phyloP scores from a whole-genome alignment of 2,113 vertebrate genomes.

The Passer domesticus region DNA sequence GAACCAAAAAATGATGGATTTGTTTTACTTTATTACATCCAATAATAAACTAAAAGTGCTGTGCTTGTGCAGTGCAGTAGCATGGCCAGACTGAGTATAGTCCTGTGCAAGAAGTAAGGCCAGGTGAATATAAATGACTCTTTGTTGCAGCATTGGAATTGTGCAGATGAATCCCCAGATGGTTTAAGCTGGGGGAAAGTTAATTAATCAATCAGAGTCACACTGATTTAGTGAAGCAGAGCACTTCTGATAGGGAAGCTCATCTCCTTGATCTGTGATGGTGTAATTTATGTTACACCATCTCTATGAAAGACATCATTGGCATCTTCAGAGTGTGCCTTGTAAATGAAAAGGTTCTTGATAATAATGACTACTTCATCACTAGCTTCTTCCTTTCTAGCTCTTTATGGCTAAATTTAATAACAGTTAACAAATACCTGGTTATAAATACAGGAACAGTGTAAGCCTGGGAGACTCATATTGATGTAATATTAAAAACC shows the following conservation, averaged over 20 bases:
- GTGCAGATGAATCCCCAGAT: neutral
- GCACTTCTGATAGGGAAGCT: neutral
- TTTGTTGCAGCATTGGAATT: neutral
- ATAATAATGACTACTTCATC: neutral
- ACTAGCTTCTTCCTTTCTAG: neutral
- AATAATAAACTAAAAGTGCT: conserved; percentile 35
- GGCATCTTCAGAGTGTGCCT: neutral
- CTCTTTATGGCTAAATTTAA: neutral
- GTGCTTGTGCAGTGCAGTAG: neutral
- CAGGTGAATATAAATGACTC: neutral
- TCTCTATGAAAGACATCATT: neutral
- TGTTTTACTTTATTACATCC: conserved; percentile 17
- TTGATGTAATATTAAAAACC: neutral
- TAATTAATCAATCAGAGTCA: neutral
- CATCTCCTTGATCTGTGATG: neutral
- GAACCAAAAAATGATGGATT: conserved; percentile 16
- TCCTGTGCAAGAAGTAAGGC: neutral
- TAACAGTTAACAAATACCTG: neutral
- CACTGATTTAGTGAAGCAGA: neutral
- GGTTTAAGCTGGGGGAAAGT: neutral
- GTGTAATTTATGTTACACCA: neutral
- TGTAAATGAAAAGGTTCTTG: neutral
- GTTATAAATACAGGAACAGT: neutral
- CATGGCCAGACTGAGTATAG: neutral
- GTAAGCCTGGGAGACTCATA: neutral